Percentiles rank a stretch among this genome's conserved stretches.
These are phyloP conservation scores for Ptychobarbus kaznakovi DNA, from an alignment of 2,797 vertebrate genomes.

Conservation along the genomic window DNA sequence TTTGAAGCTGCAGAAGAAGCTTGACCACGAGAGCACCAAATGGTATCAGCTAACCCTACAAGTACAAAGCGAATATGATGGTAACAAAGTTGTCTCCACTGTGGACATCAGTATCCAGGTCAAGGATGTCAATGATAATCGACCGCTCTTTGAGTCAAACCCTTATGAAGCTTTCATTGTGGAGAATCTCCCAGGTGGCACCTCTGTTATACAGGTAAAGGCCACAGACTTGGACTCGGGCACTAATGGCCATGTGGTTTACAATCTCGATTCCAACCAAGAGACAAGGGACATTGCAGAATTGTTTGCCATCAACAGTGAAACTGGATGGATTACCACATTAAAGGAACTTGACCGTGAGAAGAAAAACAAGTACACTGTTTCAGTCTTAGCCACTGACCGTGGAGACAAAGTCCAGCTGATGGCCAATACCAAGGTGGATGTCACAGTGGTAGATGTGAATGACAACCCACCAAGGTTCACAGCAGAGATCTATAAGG, in stretches of 20 bases:
- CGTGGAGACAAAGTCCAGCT: conserved; percentile 88
- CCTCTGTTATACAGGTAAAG: conserved; percentile 90
- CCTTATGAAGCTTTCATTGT: conserved; percentile 90
- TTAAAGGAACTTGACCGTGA: conserved; percentile 93
- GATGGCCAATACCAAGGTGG: conserved; percentile 82
- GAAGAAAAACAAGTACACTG: conserved; percentile 77
- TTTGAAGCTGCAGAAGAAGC: conserved; percentile 91
- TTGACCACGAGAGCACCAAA: conserved; percentile 94
- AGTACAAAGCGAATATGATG: conserved; percentile 79
- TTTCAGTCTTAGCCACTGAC: conserved; percentile 87
- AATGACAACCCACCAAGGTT: conserved; percentile 96
- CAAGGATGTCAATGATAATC: conserved; percentile 95
- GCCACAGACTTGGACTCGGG: conserved; percentile 92
- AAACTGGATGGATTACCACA: conserved; percentile 95
- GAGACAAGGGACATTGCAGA: conserved; percentile 80
- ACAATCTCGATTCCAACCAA: conserved; percentile 87
- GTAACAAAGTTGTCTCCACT: conserved; percentile 81
- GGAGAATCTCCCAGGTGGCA: conserved; percentile 90
- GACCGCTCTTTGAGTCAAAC: conserved; percentile 89
- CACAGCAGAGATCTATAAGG: conserved; percentile 97
- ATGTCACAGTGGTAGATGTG: conserved; percentile 90
- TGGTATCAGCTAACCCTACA: conserved; percentile 93
- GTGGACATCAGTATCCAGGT: conserved; percentile 92
- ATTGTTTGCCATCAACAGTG: conserved; percentile 87
- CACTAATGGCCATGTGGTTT: conserved; percentile 89